Percentiles rank a stretch among this genome's conserved stretches.
Evolutionary conservation across 2,113 vertebrate species (phyloP).

Genomic region (Argyrosomus japonicus): DNA sequence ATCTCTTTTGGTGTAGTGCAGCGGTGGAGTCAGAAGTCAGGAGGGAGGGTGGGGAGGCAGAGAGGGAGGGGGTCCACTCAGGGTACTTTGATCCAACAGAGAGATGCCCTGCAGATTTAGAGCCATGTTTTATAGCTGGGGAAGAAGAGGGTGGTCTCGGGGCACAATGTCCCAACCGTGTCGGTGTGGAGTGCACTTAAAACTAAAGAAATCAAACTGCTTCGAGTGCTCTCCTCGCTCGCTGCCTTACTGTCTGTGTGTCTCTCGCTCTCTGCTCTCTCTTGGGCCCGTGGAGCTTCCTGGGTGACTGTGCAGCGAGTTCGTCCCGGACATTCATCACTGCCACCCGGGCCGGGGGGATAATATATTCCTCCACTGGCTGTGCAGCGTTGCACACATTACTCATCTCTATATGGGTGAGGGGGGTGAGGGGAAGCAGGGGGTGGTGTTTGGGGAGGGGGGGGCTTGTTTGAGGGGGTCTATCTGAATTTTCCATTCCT

Average conservation of each 20-base stretch:
- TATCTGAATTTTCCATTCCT: slow-evolving; percentile 57
- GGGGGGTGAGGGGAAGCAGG: not conserved
- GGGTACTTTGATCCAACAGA: slow-evolving; percentile 11
- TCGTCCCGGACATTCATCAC: slow-evolving; percentile 70
- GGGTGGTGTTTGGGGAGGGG: not conserved
- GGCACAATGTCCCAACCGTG: slow-evolving; percentile 45
- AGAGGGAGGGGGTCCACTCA: not conserved
- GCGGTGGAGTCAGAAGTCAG: not conserved
- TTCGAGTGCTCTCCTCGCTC: slow-evolving; percentile 29
- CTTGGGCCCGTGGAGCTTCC: slow-evolving; percentile 37
- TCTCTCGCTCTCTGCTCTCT: slow-evolving; percentile 22
- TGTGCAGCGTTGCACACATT: slow-evolving; percentile 48
- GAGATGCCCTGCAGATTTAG: slow-evolving; percentile 41
- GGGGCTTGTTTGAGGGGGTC: slow-evolving; percentile 24
- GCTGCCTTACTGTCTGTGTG: not conserved
- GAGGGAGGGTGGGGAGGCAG: not conserved
- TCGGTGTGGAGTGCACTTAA: slow-evolving; percentile 59
- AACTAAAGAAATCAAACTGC: slow-evolving; percentile 54
- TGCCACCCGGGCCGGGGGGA: slow-evolving; percentile 64
- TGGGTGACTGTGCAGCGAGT: slow-evolving; percentile 64
- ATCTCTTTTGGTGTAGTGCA: slow-evolving; percentile 27
- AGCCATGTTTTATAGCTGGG: slow-evolving; percentile 16
- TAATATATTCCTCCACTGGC: slow-evolving; percentile 70
- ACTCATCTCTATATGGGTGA: slow-evolving; percentile 69
- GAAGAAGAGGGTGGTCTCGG: slow-evolving; percentile 49